A percentile compares a stretch with the other conserved stretches of the same genome.
Conservation (phyloP, 2,888 invertebrate genomes). For the Pediacus dermestoides region DNA sequence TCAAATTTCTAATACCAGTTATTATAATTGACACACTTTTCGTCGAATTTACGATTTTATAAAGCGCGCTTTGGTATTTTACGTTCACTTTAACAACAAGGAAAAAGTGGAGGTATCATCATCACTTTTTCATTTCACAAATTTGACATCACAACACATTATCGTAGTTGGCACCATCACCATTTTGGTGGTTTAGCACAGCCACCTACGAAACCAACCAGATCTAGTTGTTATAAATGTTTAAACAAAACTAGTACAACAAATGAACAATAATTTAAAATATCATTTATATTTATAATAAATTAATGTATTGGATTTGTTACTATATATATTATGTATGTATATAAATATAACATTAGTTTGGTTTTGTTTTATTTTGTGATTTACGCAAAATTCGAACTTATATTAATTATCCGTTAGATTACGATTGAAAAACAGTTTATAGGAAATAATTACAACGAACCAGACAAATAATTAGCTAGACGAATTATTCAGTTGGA, state of each 20-base stretch:
- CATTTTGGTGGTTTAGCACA: neutral
- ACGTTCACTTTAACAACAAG: slow-evolving; percentile 25
- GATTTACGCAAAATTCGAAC: slow-evolving; percentile 46
- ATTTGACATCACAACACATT: slow-evolving; percentile 14
- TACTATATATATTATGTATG: too few relatives aligned
- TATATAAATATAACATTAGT: too few relatives aligned
- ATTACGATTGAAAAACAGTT: slow-evolving; percentile 23
- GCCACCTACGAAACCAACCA: slow-evolving; percentile 14
- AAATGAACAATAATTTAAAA: slow-evolving; percentile 45
- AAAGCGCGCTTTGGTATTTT: slow-evolving; percentile 13
- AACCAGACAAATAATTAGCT: slow-evolving; percentile 30
- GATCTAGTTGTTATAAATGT: slow-evolving; percentile 11
- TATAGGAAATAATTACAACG: slow-evolving; percentile 19
- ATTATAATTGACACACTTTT: slow-evolving; percentile 27
- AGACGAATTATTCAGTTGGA: slow-evolving; percentile 28
- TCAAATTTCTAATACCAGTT: slow-evolving; percentile 13
- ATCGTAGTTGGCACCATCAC: slow-evolving; percentile 1
- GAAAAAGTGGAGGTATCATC: too few relatives aligned
- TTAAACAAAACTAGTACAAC: slow-evolving; percentile 37
- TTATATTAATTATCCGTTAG: slow-evolving; percentile 36
- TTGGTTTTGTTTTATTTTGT: slow-evolving; percentile 44
- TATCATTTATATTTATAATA: slow-evolving; percentile 48
- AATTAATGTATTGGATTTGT: slow-evolving; percentile 39
- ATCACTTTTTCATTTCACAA: slow-evolving; percentile 12
- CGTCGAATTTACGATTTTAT: too few relatives aligned